Base-by-base conservation (phyloP, 2,888 invertebrate species). In the Helobdella robusta region DNA sequence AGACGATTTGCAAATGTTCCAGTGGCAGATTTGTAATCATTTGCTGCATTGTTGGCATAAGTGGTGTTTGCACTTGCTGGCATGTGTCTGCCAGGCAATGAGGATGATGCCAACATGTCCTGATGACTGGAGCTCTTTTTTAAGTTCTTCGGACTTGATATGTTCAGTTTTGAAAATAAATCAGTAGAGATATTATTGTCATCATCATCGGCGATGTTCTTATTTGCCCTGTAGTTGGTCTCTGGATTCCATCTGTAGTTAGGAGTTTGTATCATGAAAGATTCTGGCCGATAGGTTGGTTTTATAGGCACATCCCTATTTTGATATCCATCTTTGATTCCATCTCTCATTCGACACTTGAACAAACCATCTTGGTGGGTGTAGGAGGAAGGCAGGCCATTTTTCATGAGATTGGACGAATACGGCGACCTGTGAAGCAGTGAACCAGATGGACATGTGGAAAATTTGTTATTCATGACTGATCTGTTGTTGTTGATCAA, bases 91-190 rank as follows among this genome's bases (percentile, higher is more conserved):
- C 25, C 32, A 44, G 18, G 50, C 23, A n/a, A n/a, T n/a, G n/a
- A n/a, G n/a, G n/a, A n/a, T n/a, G n/a, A n/a, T n/a, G n/a, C 28
- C 2, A 28, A 30, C 48, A 62, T 62, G 62, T 62, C 50, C 34
- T 62, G 62, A 28, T 62, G 62, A 32, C 62, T 62, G 15, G 62
- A 30, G 50, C 62, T 62, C 50, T 62, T 62, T 50, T 62, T 62
- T n/a, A 62, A 11, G n/a, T 35, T 50, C 20, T 20, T 59, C n/a
- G 46, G 32, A 32, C 32, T 50, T 28, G 46, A 56, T 6, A 56
- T n/a, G 2, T 28, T n/a, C 11, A 56, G 32, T 6, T 32, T 32
- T 28, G 32, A 25, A 20, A 56, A 6, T 5, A n/a, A n/a, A n/a
- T n/a, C n/a, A n/a, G n/a, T n/a, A n/a, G n/a, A n/a, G n/a, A n/a